Percentiles rank a stretch among this genome's conserved stretches.
Evolutionary conservation across 2,797 vertebrate genomes (phyloP).

Genomic region (Enteromius unitaeniatus): DNA sequence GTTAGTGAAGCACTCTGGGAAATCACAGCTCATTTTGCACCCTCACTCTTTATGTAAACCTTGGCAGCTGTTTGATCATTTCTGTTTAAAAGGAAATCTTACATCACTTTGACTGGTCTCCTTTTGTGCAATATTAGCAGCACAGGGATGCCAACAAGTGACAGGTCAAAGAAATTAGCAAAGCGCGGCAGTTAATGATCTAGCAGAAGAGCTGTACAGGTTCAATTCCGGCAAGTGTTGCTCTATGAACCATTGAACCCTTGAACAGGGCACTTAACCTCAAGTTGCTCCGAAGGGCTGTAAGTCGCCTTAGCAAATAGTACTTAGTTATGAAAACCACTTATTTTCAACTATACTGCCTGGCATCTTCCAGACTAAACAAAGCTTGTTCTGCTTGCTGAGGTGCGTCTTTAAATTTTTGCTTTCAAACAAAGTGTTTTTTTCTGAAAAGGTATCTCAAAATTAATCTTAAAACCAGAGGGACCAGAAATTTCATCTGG

Average conservation of each 20-base stretch:
- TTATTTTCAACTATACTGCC: neutral
- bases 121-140: constrained; percentile 6
- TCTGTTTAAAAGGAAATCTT: constrained; percentile 25
- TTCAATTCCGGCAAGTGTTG: neutral
- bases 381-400: neutral
- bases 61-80: constrained; percentile 38
- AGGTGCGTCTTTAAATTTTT: neutral
- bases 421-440: constrained; percentile 15
- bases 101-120: constrained; percentile 14
- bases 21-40: constrained; percentile 39
- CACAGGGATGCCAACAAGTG: neutral
- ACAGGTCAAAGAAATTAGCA: constrained; percentile 20
- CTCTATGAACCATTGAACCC: constrained; percentile 21
- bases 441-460: constrained; percentile 2
- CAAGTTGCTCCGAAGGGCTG: constrained; percentile 12
- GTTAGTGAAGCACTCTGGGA: constrained; percentile 38
- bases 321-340: neutral
- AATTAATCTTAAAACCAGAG: constrained; percentile 29
- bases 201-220: constrained; percentile 5
- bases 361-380: neutral
- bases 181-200: constrained; percentile 12
- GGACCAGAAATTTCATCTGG: constrained; percentile 18
- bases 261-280: constrained; percentile 25
- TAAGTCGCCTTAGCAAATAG: constrained; percentile 1
- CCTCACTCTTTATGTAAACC: constrained; percentile 32